Conservation (phyloP, 2,797 vertebrate species). For the Coracias cyanogaster region DNA sequence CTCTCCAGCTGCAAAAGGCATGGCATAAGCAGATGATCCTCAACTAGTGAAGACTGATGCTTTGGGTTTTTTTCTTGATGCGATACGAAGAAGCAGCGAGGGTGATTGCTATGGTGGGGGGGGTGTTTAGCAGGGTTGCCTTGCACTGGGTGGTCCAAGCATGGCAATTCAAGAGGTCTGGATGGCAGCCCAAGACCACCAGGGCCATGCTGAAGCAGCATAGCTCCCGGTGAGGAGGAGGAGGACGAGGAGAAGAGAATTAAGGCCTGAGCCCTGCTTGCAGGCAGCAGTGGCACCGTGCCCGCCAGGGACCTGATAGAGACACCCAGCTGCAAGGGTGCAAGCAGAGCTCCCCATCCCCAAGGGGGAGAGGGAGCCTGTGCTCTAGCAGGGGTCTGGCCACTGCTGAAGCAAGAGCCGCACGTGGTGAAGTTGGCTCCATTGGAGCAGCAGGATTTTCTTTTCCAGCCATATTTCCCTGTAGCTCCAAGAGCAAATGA, state of each 20-base stretch:
- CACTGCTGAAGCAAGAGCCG: background rate
- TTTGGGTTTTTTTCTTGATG: fast-evolving
- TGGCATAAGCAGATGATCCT: fast-evolving
- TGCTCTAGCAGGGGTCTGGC: fast-evolving
- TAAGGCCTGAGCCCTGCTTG: background rate
- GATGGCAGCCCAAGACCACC: background rate
- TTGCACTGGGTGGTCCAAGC: fast-evolving
- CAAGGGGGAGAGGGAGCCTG: background rate
- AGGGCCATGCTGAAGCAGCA: background rate
- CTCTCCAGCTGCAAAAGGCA: background rate
- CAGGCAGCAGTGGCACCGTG: background rate
- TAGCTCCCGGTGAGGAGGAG: background rate
- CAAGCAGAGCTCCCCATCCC: background rate
- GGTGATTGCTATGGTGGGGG: background rate
- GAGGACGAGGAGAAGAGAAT: background rate
- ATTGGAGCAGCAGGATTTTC: fast-evolving
- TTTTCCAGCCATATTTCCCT: background rate
- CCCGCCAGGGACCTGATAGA: background rate
- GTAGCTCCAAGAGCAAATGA: background rate
- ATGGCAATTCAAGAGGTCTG: background rate
- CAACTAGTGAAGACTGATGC: background rate
- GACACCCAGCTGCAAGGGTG: background rate
- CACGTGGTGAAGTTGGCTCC: background rate
- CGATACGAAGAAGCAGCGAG: background rate
- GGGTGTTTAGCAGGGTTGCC: background rate